Conservation (phyloP, 2,888 invertebrate species). For the Cremastinae sp. region DNA sequence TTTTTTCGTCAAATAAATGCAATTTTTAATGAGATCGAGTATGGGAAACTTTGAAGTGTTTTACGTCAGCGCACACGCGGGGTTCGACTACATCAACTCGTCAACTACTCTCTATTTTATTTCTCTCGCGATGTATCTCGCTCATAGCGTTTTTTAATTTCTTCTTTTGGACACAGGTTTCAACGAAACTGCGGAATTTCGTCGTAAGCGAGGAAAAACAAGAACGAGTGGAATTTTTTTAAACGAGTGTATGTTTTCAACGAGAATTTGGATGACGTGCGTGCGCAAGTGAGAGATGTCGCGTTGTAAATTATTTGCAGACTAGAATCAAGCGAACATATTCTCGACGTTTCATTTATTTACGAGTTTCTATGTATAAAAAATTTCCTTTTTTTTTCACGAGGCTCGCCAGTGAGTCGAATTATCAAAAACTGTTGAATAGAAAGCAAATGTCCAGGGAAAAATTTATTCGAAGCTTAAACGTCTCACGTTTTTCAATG, state of each 20-base stretch:
- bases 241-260: conserved; percentile 13
- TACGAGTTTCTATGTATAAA: too few relatives aligned
- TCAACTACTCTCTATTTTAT: not conserved
- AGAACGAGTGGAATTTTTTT: conserved; percentile 29
- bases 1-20: too few relatives aligned
- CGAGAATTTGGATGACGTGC: conserved; percentile 48
- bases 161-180: not conserved
- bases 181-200: conserved; percentile 13
- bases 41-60: too few relatives aligned
- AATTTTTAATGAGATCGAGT: too few relatives aligned
- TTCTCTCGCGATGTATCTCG: not conserved
- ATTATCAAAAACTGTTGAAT: not conserved
- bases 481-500: not conserved
- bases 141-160: not conserved
- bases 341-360: not conserved
- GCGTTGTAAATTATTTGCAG: conserved; percentile 41
- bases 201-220: conserved; percentile 2
- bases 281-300: conserved; percentile 38
- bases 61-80: too few relatives aligned
- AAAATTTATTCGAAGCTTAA: not conserved
- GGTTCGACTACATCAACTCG: too few relatives aligned
- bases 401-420: not conserved
- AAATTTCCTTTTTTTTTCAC: conserved; percentile 3
- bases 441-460: not conserved
- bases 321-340: not conserved